Percentiles rank a stretch among this genome's conserved stretches.
Conservation (phyloP, 2,113 vertebrate genomes). For the Trinectes maculatus region DNA sequence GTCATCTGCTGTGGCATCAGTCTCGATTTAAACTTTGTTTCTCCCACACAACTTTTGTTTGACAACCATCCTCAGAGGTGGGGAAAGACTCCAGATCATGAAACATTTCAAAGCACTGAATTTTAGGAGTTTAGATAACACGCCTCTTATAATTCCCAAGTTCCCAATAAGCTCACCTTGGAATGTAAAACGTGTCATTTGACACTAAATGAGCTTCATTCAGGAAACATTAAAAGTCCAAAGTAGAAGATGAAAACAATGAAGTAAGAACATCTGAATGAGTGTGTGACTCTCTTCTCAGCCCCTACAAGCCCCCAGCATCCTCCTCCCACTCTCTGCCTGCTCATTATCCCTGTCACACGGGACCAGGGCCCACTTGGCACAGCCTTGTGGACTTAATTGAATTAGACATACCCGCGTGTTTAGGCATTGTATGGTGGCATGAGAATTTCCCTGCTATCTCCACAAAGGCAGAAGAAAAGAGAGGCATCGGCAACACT, state of each 20-base stretch:
- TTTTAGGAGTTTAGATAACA: constrained; percentile 56
- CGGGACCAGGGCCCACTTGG: constrained; percentile 78
- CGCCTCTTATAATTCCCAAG: constrained; percentile 55
- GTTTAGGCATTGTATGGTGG: constrained; percentile 82
- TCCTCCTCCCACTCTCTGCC: constrained; percentile 53
- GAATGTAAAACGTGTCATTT: constrained; percentile 80
- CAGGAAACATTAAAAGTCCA: constrained; percentile 72
- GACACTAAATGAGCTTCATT: constrained; percentile 70
- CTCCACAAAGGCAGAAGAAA: constrained; percentile 68
- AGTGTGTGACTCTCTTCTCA: constrained; percentile 49
- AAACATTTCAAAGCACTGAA: constrained; percentile 50
- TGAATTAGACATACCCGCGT: constrained; percentile 88
- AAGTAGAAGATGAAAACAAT: constrained; percentile 54
- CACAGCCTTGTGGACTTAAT: constrained; percentile 83
- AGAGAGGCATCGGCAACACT: constrained; percentile 74
- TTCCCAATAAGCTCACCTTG: constrained; percentile 59
- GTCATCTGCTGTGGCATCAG: constrained; percentile 20
- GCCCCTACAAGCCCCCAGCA: neutral
- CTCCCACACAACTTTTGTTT: constrained; percentile 45
- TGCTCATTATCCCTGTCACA: constrained; percentile 84
- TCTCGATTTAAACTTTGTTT: constrained; percentile 27
- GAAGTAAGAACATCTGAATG: constrained; percentile 72
- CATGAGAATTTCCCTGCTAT: constrained; percentile 82
- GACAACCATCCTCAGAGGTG: constrained; percentile 52
- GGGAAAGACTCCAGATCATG: constrained; percentile 46